These are phyloP conservation scores for Parthenolecanium corni DNA, from an alignment of 2,888 invertebrate species.

Conservation along the genomic window DNA sequence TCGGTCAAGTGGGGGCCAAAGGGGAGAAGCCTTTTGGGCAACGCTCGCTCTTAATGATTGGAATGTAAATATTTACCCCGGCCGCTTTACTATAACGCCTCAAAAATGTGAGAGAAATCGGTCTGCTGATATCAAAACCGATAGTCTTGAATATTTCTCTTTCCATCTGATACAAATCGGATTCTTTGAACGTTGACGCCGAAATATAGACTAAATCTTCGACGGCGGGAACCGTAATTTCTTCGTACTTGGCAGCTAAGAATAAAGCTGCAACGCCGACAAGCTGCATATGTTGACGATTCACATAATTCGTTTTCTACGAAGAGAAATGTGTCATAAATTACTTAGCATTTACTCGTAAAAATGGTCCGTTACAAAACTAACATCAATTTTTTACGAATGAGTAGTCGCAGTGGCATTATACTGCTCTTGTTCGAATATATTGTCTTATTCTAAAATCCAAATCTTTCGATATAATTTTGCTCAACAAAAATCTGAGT, in stretches of 20 bases:
- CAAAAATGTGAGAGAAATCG: conserved; percentile 78
- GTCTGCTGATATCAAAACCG: conserved; percentile 70
- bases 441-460: no score
- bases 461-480: no score
- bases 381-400: no score
- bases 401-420: no score
- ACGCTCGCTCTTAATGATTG: no score
- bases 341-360: no score
- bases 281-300: conserved; percentile 64
- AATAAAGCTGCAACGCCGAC: conserved; percentile 82
- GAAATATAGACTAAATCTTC: conserved; percentile 83
- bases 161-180: conserved; percentile 75
- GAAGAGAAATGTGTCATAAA: conserved; percentile 36
- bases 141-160: conserved; percentile 60
- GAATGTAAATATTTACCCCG: conserved; percentile 39
- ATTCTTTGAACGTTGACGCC: conserved; percentile 69
- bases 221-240: conserved; percentile 77
- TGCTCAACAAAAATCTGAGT: no score
- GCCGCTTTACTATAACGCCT: conserved; percentile 58
- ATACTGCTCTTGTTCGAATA: no score
- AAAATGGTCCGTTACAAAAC: no score
- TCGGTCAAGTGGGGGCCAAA: no score
- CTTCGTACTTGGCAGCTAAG: conserved; percentile 89
- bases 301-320: conserved; percentile 50
- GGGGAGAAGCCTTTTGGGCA: no score